These are phyloP conservation scores for Melanostigma gelatinosum DNA, from an alignment of 2,113 vertebrate species.

Conservation along the genomic window DNA sequence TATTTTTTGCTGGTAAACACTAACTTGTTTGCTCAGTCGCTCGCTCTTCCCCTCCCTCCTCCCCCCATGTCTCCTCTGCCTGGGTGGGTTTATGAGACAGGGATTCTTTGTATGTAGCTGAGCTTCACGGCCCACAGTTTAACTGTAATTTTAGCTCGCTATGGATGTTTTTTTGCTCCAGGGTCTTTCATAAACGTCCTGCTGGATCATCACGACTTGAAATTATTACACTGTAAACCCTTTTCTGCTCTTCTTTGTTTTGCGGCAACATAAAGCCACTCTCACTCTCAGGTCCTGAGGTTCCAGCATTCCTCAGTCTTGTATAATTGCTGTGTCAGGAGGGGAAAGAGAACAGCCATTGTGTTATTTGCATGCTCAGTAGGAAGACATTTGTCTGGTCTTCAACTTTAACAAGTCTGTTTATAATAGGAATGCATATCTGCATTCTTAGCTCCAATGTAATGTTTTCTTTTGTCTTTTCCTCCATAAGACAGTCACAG, in stretches of 20 bases:
- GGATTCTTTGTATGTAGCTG: conserved; percentile 75
- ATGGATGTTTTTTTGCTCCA: conserved; percentile 38
- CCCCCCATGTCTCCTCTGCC: conserved; percentile 51
- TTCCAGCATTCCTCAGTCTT: conserved; percentile 52
- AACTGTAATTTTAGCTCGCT: conserved; percentile 65
- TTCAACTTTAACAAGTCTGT: conserved; percentile 78
- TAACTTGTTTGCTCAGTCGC: conserved; percentile 48
- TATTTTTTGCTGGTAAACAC: conserved; percentile 51
- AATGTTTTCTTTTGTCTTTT: conserved; percentile 36
- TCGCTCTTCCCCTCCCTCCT: conserved; percentile 10
- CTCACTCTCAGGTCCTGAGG: conserved; percentile 20
- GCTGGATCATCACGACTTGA: conserved; percentile 28
- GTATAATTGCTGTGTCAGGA: conserved; percentile 59
- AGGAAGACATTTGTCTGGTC: conserved; percentile 54
- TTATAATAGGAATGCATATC: conserved; percentile 43
- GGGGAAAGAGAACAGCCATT: conserved; percentile 40
- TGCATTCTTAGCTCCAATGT: conserved; percentile 55
- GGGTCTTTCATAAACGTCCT: conserved; percentile 48
- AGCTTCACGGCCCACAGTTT: conserved; percentile 50
- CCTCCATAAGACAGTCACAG: conserved; percentile 18
- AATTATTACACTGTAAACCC: conserved; percentile 45
- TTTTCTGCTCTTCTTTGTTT: conserved; percentile 15
- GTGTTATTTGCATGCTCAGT: conserved; percentile 54
- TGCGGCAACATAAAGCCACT: conserved; percentile 23
- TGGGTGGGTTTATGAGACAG: conserved; percentile 75